Conservation (phyloP, 92 coral and sea anemone species). For the Palythoa grandis region DNA sequence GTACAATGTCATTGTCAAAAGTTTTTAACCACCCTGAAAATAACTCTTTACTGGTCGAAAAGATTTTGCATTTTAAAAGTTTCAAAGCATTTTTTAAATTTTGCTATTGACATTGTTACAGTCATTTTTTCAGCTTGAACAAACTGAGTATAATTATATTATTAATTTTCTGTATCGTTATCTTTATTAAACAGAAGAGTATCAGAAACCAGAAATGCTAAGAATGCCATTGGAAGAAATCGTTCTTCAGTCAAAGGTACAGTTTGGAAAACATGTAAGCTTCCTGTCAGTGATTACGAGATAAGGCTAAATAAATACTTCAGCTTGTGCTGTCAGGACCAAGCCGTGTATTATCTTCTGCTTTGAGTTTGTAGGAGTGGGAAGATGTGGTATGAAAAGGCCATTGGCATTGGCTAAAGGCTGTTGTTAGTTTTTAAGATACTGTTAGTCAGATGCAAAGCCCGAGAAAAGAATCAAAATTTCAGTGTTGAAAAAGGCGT, state of each 20-base stretch:
- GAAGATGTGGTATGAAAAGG: too few relatives aligned
- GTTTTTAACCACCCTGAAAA: background rate
- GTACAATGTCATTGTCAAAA: too few relatives aligned
- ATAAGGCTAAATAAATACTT: too few relatives aligned
- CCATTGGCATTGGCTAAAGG: too few relatives aligned
- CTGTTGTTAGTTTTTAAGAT: too few relatives aligned
- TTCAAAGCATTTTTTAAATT: too few relatives aligned
- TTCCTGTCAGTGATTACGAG: too few relatives aligned
- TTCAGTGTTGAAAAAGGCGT: background rate
- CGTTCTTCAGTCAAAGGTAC: conserved; percentile 90
- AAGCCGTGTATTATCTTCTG: too few relatives aligned
- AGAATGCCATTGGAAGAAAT: conserved; percentile 91
- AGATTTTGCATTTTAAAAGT: too few relatives aligned
- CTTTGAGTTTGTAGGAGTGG: too few relatives aligned
- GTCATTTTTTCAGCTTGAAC: background rate
- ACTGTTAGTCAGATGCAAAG: background rate
- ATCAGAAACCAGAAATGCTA: conserved; percentile 88
- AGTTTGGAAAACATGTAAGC: background rate
- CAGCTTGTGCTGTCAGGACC: too few relatives aligned
- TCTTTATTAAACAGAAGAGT: conserved; percentile 55
- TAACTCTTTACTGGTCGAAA: background rate
- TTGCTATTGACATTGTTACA: background rate
- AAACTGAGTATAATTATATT: background rate
- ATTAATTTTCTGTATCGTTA: background rate
- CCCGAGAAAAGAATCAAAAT: background rate